Percentiles rank a stretch among this genome's conserved stretches.
phyloP scores from a whole-genome alignment of 2,888 invertebrate species.

The Erpobdella octoculata region DNA sequence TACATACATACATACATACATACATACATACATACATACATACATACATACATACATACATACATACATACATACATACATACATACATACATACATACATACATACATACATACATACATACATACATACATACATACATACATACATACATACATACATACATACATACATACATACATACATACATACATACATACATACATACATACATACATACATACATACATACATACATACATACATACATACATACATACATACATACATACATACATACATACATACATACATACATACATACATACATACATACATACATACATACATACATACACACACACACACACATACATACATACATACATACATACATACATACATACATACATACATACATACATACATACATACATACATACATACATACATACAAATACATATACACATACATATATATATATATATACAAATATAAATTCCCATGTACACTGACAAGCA shows the following conservation, averaged over 20 bases:
- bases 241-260: slow-evolving; percentile 21
- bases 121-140: slow-evolving; percentile 28
- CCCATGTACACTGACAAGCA: too few species aligned
- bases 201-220: slow-evolving; percentile 17
- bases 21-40: too few species aligned
- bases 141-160: slow-evolving; percentile 21
- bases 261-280: slow-evolving; percentile 22
- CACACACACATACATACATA: too few species aligned
- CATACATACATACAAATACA: too few species aligned
- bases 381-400: too few species aligned
- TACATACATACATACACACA: slow-evolving; percentile 28
- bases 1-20: too few species aligned
- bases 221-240: slow-evolving; percentile 20
- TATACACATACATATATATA: too few species aligned
- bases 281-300: slow-evolving; percentile 29
- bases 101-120: slow-evolving; percentile 25
- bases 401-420: too few species aligned
- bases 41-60: too few species aligned
- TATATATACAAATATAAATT: too few species aligned
- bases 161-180: slow-evolving; percentile 26
- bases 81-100: slow-evolving; percentile 25
- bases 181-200: slow-evolving; percentile 24
- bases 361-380: too few species aligned
- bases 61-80: slow-evolving; percentile 15
- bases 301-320: slow-evolving; percentile 29